Percentiles rank a stretch among this genome's conserved stretches.
Evolutionary conservation across 2,888 invertebrate genomes (phyloP).

Genomic region (Scaptomyza parva): DNA sequence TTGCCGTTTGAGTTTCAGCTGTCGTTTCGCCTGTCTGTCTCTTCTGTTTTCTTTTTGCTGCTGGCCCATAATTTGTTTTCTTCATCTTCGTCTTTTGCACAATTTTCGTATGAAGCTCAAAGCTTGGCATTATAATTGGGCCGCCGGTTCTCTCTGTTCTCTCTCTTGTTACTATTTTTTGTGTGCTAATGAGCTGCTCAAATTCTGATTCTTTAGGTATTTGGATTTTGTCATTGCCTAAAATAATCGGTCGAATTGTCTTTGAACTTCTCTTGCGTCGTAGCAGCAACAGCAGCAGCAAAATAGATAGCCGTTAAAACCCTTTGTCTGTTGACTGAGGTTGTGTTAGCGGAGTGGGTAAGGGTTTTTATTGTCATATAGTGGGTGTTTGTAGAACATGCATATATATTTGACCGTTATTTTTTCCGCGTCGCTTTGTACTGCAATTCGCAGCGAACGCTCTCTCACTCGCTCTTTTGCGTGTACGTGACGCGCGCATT

Average conservation of each 20-base stretch:
- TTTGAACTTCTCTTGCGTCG: constrained; percentile 44
- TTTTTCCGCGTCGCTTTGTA: constrained; percentile 58
- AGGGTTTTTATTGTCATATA: constrained; percentile 17
- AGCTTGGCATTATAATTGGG: constrained; percentile 61
- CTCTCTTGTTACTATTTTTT: constrained; percentile 26
- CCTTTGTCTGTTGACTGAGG: constrained; percentile 70
- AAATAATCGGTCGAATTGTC: constrained; percentile 55
- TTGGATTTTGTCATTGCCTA: constrained; percentile 72
- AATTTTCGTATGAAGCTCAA: constrained; percentile 56
- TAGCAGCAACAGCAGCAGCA: constrained; percentile 10
- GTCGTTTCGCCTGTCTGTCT: constrained; percentile 56
- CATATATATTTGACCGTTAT: constrained; percentile 69
- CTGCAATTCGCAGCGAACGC: constrained; percentile 39
- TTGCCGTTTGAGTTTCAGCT: constrained; percentile 58
- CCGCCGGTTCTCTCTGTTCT: constrained; percentile 16
- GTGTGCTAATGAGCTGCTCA: constrained; percentile 58
- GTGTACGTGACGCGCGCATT: constrained; percentile 45
- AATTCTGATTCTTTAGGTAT: constrained; percentile 50
- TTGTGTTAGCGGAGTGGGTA: constrained; percentile 29
- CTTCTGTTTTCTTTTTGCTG: constrained; percentile 64
- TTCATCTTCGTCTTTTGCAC: constrained; percentile 44
- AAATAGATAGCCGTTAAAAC: constrained; percentile 42
- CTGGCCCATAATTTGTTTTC: constrained; percentile 55
- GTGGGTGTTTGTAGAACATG: constrained; percentile 53
- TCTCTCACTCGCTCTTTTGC: constrained; percentile 29